These are phyloP conservation scores for Phrynocephalus versicolor DNA, from an alignment of 2,113 vertebrate species.

Conservation along the genomic window DNA sequence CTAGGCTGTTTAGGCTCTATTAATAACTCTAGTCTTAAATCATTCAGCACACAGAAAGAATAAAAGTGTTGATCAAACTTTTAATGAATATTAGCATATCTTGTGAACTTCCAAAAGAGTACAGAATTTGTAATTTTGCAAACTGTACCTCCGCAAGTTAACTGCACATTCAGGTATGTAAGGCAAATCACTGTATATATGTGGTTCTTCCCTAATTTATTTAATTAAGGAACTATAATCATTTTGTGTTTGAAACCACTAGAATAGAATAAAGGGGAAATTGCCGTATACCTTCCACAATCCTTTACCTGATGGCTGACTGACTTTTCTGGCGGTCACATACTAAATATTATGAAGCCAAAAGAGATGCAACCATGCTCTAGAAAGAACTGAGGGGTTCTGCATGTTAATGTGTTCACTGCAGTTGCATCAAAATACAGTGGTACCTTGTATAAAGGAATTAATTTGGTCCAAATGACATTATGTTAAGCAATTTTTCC, in stretches of 20 bases:
- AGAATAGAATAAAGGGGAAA: neutral
- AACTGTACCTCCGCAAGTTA: neutral
- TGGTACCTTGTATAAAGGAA: no score
- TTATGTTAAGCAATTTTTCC: no score
- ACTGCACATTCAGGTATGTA: neutral
- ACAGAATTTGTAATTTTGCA: neutral
- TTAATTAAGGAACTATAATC: neutral
- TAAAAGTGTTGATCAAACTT: slow-evolving; percentile 20
- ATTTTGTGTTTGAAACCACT: neutral
- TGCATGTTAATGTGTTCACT: neutral
- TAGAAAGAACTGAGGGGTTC: neutral
- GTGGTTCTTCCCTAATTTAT: no score
- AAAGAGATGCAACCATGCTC: neutral
- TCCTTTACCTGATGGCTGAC: no score
- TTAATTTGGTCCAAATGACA: no score
- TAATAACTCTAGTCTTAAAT: neutral
- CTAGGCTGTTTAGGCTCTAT: neutral
- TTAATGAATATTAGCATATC: slow-evolving; percentile 16
- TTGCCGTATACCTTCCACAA: no score
- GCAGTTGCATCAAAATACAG: no score
- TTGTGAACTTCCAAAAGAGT: neutral
- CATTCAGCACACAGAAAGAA: neutral
- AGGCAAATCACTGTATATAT: neutral
- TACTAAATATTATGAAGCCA: neutral
- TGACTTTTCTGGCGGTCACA: no score